phyloP scores from a whole-genome alignment of 2,797 vertebrate species.

The Monodelphis domestica region DNA sequence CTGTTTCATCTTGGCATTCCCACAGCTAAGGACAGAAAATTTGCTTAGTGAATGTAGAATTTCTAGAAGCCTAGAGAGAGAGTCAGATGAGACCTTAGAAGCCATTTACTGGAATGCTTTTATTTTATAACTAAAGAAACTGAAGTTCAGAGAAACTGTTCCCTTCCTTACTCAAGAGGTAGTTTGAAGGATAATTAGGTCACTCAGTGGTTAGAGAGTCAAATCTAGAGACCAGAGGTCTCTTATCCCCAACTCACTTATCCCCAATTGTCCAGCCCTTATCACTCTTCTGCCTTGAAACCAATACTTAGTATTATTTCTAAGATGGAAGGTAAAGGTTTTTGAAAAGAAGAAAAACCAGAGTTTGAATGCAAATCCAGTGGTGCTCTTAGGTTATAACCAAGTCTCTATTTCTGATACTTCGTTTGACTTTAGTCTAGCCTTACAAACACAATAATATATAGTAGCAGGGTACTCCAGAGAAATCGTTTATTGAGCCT shows the following conservation, averaged over 20 bases:
- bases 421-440: slow-evolving; percentile 4
- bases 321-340: no score
- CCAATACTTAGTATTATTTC: no score
- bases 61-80: background rate
- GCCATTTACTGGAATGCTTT: background rate
- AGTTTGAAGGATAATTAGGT: no score
- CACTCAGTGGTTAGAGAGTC: no score
- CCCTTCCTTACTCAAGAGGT: background rate
- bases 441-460: background rate
- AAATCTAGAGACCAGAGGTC: no score
- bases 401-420: background rate
- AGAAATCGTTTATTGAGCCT: background rate
- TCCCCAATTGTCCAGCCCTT: no score
- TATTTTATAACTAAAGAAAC: background rate
- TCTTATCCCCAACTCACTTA: no score
- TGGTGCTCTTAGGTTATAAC: background rate
- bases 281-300: no score
- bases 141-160: background rate
- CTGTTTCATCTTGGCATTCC: background rate
- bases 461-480: background rate
- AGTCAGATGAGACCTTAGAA: background rate
- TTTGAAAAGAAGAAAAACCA: background rate
- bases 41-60: background rate
- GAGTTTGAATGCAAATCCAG: background rate
- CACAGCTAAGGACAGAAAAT: background rate